phyloP scores from a whole-genome alignment of 2,888 invertebrate genomes.

The Unio delphinus region DNA sequence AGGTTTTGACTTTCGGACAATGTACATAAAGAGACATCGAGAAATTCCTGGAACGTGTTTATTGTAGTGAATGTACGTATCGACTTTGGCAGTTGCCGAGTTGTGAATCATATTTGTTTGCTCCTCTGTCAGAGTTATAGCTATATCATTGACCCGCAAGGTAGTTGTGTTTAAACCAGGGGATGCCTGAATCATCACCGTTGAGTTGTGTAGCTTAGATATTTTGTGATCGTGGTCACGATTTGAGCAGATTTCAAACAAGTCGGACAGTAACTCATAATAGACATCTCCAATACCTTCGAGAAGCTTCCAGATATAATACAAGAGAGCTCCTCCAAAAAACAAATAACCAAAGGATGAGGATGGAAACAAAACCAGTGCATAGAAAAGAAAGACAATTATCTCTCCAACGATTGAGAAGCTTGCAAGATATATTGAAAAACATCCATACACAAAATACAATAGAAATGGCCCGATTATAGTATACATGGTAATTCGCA shows the following conservation, averaged over 20 bases:
- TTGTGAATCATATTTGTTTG: no score
- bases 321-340: slow-evolving; percentile 12
- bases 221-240: slow-evolving; percentile 7
- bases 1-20: slow-evolving; percentile 10
- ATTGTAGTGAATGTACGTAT: background rate
- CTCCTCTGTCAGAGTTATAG: no score
- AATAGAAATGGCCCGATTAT: no score
- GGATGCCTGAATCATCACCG: slow-evolving; percentile 1
- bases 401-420: slow-evolving; percentile 17
- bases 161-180: no score
- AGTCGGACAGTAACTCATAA: slow-evolving; percentile 16
- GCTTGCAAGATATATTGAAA: slow-evolving; percentile 9
- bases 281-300: slow-evolving; percentile 12
- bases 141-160: no score
- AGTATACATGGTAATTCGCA: no score
- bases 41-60: slow-evolving; percentile 14
- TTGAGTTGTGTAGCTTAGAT: slow-evolving; percentile 3
- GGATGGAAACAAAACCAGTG: slow-evolving; percentile 18
- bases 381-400: slow-evolving; percentile 15
- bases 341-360: slow-evolving; percentile 24
- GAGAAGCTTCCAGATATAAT: slow-evolving; percentile 15
- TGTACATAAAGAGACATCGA: slow-evolving; percentile 10
- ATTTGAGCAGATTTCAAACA: slow-evolving; percentile 8
- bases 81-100: no score
- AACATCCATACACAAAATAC: no score